Conservation (phyloP, 2,797 vertebrate species). For the Karalla daura region DNA sequence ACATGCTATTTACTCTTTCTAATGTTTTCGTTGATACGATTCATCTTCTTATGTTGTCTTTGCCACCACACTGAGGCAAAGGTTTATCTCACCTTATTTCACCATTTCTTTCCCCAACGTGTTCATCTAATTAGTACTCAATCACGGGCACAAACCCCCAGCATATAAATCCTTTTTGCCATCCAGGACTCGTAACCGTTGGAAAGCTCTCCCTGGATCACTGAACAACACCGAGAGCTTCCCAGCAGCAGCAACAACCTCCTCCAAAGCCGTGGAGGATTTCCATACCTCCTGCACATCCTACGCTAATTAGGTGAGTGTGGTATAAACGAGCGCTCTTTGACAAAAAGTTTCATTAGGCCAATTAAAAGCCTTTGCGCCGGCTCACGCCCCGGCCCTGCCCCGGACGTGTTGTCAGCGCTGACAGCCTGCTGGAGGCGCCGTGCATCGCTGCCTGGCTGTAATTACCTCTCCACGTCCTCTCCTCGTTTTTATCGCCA, state of each 20-base stretch:
- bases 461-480: conserved; percentile 54
- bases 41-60: neutral
- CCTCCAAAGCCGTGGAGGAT: conserved; percentile 9
- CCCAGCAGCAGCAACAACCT: neutral
- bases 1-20: too few relatives aligned
- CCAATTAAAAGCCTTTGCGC: conserved; percentile 59
- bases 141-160: too few relatives aligned
- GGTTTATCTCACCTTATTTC: neutral
- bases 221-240: conserved; percentile 17
- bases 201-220: neutral
- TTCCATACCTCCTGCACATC: conserved; percentile 26
- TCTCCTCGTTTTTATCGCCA: conserved; percentile 35
- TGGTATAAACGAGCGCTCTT: conserved; percentile 37
- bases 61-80: neutral
- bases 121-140: neutral
- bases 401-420: conserved; percentile 26
- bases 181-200: neutral
- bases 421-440: conserved; percentile 33
- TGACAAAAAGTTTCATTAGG: conserved; percentile 54
- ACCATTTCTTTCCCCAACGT: neutral
- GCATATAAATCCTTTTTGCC: neutral
- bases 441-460: conserved; percentile 25
- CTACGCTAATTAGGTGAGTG: conserved; percentile 47
- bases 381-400: neutral
- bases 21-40: neutral